phyloP scores from a whole-genome alignment of 2,797 vertebrate genomes.

The Chromis chromis region DNA sequence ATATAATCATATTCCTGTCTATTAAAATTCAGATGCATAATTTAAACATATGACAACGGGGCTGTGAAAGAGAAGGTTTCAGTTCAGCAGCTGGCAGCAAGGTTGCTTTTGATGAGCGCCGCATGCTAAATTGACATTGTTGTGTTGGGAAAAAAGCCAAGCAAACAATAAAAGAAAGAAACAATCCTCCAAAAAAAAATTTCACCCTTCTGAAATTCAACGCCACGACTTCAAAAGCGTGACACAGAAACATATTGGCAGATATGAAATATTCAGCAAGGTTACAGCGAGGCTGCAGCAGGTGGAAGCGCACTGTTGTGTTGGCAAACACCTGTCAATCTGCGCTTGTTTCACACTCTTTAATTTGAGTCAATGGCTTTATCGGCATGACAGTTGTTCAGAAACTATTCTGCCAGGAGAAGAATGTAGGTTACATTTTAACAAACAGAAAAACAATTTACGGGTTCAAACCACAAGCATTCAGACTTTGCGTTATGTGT shows the following conservation, averaged over 20 bases:
- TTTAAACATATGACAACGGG: slow-evolving; percentile 77
- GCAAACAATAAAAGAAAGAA: slow-evolving; percentile 65
- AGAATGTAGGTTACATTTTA: slow-evolving; percentile 22
- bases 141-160: slow-evolving; percentile 40
- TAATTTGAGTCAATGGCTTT: slow-evolving; percentile 55
- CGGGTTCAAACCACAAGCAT: slow-evolving; percentile 24
- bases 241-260: slow-evolving; percentile 68
- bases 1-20: slow-evolving; percentile 82
- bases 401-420: slow-evolving; percentile 25
- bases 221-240: slow-evolving; percentile 64
- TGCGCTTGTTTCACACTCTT: slow-evolving; percentile 18
- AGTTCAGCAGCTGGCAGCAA: slow-evolving; percentile 72
- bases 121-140: slow-evolving; percentile 73
- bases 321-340: slow-evolving; percentile 60
- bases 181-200: slow-evolving; percentile 45
- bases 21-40: slow-evolving; percentile 82
- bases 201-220: slow-evolving; percentile 58
- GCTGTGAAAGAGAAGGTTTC: slow-evolving; percentile 60
- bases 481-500: rapidly evolving
- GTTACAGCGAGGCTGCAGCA: slow-evolving; percentile 62
- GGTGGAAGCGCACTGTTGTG: slow-evolving; percentile 46
- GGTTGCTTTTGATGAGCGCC: slow-evolving; percentile 72
- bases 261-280: slow-evolving; percentile 75
- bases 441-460: slow-evolving; percentile 43
- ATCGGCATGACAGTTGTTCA: slow-evolving; percentile 45